Evolutionary conservation across 2,888 invertebrate genomes (phyloP), one percentile per base, ranked within the genome.

Genomic region (Ochropleura leucogaster): DNA sequence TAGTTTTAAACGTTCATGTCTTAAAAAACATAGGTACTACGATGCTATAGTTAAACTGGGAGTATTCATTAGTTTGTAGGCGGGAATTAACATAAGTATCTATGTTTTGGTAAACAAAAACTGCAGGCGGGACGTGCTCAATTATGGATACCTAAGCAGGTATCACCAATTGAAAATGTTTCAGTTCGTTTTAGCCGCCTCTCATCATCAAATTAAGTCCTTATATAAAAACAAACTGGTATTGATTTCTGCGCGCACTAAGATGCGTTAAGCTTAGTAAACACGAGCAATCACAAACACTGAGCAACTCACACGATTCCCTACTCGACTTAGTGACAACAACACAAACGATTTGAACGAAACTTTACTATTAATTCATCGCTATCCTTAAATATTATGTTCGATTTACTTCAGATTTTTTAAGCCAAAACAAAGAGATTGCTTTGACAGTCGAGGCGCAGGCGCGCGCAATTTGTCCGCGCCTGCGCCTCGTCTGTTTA

Each of bases 241-340:
- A 77, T 68, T 59, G 75, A 77, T 68, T 77, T 55, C 53, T 77
- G 68, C 68, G 68, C 78, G 30, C n/a, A 55, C 51, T n/a, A n/a
- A 49, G 8, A 14, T 74, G 51, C 46, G 46, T 42, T 40, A 59
- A 16, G 47, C 42, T 49, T 18, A 47, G 40, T 60, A 18, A 40
- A 46, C 60, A 67, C 20, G n/a, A 62, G 47, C 53, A 42, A 77
- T 77, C 78, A 75, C 75, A 67, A 77, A 16, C 74, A 74, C 74
- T 77, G 30, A 49, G 46, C 51, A 72, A 55, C 64, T 62, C 1
- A 55, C 78, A 68, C 62, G 18, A 62, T 18, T 16, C 46, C 16
- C 9, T 55, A 20, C 8, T n/a, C 30, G 30, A 40, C 51, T 55
- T 16, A 20, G 53, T 47, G 68, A 57, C 14, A 53, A 44, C 14